These are phyloP conservation scores for Champsocephalus esox DNA, from an alignment of 2,797 vertebrate species.

Conservation along the genomic window DNA sequence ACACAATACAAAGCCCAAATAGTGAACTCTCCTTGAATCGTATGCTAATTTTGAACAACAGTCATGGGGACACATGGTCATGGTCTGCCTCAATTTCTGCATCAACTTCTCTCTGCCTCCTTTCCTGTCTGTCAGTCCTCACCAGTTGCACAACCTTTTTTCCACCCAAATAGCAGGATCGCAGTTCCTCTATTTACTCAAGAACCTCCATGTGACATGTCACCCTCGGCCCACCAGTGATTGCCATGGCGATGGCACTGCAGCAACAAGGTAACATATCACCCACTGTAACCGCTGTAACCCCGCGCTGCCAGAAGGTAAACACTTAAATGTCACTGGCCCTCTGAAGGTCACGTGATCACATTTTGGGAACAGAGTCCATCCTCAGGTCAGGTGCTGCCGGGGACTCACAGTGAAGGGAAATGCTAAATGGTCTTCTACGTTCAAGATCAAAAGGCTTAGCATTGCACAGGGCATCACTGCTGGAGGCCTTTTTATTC, in stretches of 20 bases:
- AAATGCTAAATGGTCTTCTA: slow-evolving; percentile 55
- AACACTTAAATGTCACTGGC: slow-evolving; percentile 62
- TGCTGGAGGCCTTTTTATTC: neutral
- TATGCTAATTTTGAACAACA: neutral
- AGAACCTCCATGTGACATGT: slow-evolving; percentile 44
- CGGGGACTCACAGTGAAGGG: slow-evolving; percentile 10
- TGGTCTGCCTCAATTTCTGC: slow-evolving; percentile 7
- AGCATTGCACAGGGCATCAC: slow-evolving; percentile 21
- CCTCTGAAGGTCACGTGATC: slow-evolving; percentile 44
- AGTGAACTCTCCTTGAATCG: neutral
- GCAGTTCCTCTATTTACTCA: slow-evolving; percentile 59
- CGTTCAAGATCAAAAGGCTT: slow-evolving; percentile 40
- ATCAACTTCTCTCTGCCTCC: slow-evolving; percentile 31
- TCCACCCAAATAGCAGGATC: slow-evolving; percentile 12
- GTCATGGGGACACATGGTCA: slow-evolving; percentile 15
- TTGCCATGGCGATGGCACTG: slow-evolving; percentile 42
- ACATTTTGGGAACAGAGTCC: slow-evolving; percentile 2
- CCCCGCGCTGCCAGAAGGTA: slow-evolving; percentile 45
- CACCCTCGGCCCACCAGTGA: slow-evolving; percentile 20
- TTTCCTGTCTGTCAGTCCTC: slow-evolving; percentile 35
- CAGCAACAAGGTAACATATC: slow-evolving; percentile 37
- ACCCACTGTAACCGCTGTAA: slow-evolving; percentile 30
- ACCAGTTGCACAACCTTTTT: slow-evolving; percentile 53
- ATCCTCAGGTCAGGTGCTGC: slow-evolving; percentile 28
- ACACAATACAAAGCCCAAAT: neutral